These are phyloP conservation scores for Phymastichus coffea DNA, from an alignment of 1,140 invertebrate genomes.

Conservation along the genomic window DNA sequence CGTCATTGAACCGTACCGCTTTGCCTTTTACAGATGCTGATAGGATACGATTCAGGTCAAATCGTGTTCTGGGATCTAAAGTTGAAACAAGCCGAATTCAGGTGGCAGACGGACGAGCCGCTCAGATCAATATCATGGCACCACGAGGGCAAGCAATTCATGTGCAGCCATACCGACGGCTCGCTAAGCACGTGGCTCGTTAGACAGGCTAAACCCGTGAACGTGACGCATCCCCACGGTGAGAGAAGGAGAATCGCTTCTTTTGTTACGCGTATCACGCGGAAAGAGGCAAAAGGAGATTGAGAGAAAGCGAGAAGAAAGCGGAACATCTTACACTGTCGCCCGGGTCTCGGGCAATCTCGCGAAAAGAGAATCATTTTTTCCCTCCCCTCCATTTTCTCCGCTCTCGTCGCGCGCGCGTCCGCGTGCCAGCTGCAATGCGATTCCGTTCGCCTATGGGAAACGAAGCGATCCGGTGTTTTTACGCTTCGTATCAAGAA, in stretches of 20 bases:
- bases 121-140: slow-evolving; percentile 92
- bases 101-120: slow-evolving; percentile 76
- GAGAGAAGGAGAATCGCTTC: too few relatives aligned
- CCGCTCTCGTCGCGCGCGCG: too few relatives aligned
- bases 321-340: too few relatives aligned
- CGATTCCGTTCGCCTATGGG: too few relatives aligned
- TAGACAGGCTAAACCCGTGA: slow-evolving; percentile 75
- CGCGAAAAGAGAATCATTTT: too few relatives aligned
- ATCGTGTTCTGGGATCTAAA: slow-evolving; percentile 96
- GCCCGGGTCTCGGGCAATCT: neutral
- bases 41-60: slow-evolving; percentile 93
- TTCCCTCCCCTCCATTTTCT: too few relatives aligned
- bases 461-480: too few relatives aligned
- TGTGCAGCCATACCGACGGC: slow-evolving; percentile 94
- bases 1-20: neutral
- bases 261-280: slow-evolving; percentile 9
- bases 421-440: too few relatives aligned
- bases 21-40: slow-evolving; percentile 74
- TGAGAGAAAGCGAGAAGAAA: neutral
- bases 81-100: slow-evolving; percentile 75
- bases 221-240: slow-evolving; percentile 90
- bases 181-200: slow-evolving; percentile 90
- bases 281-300: neutral
- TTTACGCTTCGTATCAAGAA: too few relatives aligned
- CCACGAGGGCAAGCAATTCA: slow-evolving; percentile 96